phyloP scores from a whole-genome alignment of 2,113 vertebrate genomes.

The Burhinus oedicnemus region DNA sequence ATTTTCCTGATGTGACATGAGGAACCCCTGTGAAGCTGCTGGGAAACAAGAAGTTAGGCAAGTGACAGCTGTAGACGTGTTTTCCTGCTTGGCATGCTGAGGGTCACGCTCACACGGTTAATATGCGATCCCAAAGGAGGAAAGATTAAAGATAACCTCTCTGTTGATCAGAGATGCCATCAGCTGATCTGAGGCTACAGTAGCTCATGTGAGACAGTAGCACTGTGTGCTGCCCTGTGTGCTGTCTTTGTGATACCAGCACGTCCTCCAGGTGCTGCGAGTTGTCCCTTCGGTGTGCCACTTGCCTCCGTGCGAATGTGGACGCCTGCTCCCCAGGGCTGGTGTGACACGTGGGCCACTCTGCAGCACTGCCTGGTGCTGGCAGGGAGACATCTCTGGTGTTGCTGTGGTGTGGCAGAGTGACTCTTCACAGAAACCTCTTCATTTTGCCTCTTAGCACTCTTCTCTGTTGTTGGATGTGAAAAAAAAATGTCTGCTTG shows the following conservation, averaged over 20 bases:
- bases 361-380: background rate
- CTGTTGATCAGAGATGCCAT: conserved; percentile 30
- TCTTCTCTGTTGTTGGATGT: background rate
- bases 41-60: background rate
- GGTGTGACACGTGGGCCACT: background rate
- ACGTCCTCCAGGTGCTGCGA: background rate
- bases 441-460: background rate
- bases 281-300: rapidly evolving
- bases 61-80: background rate
- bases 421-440: background rate
- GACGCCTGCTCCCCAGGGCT: background rate
- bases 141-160: conserved; percentile 2
- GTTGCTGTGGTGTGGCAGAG: background rate
- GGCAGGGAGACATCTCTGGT: background rate
- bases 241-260: background rate
- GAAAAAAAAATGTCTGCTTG: background rate
- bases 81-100: background rate
- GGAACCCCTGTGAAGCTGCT: background rate
- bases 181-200: conserved; percentile 9
- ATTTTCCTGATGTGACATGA: background rate
- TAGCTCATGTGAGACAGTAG: background rate
- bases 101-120: background rate
- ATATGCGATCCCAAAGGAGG: background rate
- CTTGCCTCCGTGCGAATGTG: background rate
- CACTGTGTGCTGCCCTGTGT: background rate